Base-by-base conservation (phyloP, 2,113 vertebrate species). In the Bos indicus region DNA sequence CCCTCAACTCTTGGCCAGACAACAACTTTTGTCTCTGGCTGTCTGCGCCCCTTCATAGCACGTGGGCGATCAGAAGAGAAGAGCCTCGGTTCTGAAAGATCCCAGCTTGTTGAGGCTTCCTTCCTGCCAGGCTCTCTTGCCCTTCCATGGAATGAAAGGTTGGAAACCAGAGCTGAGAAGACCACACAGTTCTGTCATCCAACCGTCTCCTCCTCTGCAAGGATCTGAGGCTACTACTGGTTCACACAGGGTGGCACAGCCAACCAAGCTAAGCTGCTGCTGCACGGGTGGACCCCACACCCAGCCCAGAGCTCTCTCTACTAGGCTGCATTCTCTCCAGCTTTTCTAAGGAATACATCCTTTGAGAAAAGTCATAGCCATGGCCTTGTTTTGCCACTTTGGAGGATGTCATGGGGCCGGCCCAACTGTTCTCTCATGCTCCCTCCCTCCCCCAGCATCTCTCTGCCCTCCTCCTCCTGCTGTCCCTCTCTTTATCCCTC, bases 221-320 rank as follows among this genome's bases (percentile, higher is more conserved):
- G 87, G 77, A 54, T 15, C 40, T 14, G 46, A 89, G 46, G 33
- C 60, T 77, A 2, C 71, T 64, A 2, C 74, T 59, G 25, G 40
- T 19, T 64, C 33, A 26, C 62, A 71, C n/a, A 48, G 19, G 33
- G 5, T 62, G 36, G 4, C 13, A 11, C 28, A 6, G 25, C 30
- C 78, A 51, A 2, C 17, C 26, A 17, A 36, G 16, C 30, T 3
- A 7, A 28, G 28, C 16, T 25, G 36, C 16, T 4, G 5, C 26
- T 26, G 2, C 2, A 0, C 0, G 2, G 14, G 0, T 4, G 7
- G 30, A 46, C 40, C 43, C 21, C 15, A n/a, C 1, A 15, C 26
- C n/a, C 2, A 11, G 33, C 54, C 51, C 43, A 12, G 23, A 40
- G 62, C 23, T 40, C 56, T 48, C 56, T 57, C 71, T 59, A 7